A percentile compares a stretch with the other conserved stretches of the same genome.
Evolutionary conservation across 1,140 invertebrate species (phyloP).

Genomic region (Meloidogyne floridensis): DNA sequence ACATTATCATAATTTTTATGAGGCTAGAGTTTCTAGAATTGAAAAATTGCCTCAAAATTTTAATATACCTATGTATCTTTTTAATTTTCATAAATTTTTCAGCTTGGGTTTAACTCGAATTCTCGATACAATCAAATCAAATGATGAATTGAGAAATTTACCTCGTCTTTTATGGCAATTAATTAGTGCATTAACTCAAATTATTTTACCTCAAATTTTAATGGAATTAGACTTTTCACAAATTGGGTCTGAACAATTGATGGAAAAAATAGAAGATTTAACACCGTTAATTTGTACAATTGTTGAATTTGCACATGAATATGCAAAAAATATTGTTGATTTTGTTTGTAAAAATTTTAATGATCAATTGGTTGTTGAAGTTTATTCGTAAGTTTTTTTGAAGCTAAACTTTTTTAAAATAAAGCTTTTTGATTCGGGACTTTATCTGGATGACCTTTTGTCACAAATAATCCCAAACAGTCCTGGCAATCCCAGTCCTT

Average conservation of each 20-base stretch:
- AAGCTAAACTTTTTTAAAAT: neutral
- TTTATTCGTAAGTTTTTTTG: slow-evolving; percentile 34
- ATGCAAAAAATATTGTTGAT: slow-evolving; percentile 19
- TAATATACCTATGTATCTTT: neutral
- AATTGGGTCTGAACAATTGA: neutral
- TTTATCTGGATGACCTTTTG: too few relatives aligned
- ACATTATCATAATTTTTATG: neutral
- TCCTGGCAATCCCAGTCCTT: too few relatives aligned
- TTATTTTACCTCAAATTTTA: slow-evolving; percentile 16
- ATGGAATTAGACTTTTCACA: slow-evolving; percentile 18
- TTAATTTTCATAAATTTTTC: slow-evolving; percentile 3
- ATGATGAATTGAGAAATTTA: slow-evolving; percentile 8
- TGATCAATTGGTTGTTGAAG: neutral
- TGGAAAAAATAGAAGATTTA: slow-evolving; percentile 28
- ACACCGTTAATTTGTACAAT: slow-evolving; percentile 24
- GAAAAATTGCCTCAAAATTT: neutral
- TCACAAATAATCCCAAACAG: too few relatives aligned
- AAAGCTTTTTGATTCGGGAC: neutral
- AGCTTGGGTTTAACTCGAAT: slow-evolving; percentile 19
- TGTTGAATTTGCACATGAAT: slow-evolving; percentile 31
- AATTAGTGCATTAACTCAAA: slow-evolving; percentile 11
- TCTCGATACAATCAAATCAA: slow-evolving; percentile 28
- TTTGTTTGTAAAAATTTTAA: slow-evolving; percentile 14
- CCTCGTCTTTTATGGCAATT: slow-evolving; percentile 29
- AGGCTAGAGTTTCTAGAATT: neutral